Conservation (phyloP, 1,140 invertebrate species). For the Telenomus remus region DNA sequence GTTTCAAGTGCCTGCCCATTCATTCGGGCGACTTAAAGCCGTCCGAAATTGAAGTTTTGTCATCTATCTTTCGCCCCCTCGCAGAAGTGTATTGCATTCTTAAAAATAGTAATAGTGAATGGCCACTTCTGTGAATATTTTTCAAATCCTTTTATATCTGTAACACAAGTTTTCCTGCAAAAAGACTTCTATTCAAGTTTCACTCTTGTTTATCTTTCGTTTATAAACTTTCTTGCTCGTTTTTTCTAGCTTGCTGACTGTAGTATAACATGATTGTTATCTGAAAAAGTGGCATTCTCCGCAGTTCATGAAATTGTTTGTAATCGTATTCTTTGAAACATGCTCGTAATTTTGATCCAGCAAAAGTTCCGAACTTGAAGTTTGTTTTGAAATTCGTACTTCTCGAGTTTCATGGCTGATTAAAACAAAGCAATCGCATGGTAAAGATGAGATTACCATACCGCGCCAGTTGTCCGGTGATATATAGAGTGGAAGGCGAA, state of each 20-base stretch:
- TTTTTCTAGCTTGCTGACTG: too few relatives aligned
- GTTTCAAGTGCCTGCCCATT: constrained; percentile 56
- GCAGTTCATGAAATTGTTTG: too few relatives aligned
- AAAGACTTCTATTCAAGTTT: too few relatives aligned
- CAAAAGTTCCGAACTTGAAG: too few relatives aligned
- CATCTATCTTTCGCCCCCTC: constrained; percentile 47
- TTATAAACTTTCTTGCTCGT: too few relatives aligned
- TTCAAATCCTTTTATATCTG: constrained; percentile 4
- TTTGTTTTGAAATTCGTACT: constrained; percentile 15
- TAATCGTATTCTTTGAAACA: too few relatives aligned
- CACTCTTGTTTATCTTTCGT: too few relatives aligned
- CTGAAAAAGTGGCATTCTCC: too few relatives aligned
- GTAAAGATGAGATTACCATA: constrained; percentile 48
- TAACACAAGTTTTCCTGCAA: background rate
- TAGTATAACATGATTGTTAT: too few relatives aligned
- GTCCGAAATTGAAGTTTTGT: constrained; percentile 48
- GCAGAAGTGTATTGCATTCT: constrained; percentile 1
- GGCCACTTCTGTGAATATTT: constrained; percentile 6
- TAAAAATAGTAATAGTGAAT: constrained; percentile 38
- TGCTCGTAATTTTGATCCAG: too few relatives aligned
- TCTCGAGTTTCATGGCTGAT: constrained; percentile 33
- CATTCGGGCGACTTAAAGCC: constrained; percentile 43
- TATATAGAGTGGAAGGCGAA: constrained; percentile 26
- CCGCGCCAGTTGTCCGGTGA: constrained; percentile 39
- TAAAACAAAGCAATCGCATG: constrained; percentile 39